Conservation (phyloP, 2,888 invertebrate genomes). For the Crossocerus cetratus region DNA sequence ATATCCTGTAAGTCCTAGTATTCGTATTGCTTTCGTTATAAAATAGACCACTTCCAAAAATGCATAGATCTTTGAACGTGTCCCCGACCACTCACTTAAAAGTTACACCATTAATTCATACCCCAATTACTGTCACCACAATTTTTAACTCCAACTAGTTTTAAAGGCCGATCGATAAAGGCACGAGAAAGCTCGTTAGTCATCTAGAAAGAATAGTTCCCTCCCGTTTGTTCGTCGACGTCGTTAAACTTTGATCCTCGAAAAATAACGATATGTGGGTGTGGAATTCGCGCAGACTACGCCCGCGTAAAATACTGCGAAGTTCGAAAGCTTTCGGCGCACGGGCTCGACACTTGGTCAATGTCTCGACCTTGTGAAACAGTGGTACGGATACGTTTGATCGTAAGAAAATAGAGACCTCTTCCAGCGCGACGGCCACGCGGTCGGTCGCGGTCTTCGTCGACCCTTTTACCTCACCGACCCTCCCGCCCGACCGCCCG, state of each 20-base stretch:
- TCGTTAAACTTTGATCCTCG: constrained; percentile 24
- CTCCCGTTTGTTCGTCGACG: constrained; percentile 21
- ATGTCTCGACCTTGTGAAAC: constrained; percentile 33
- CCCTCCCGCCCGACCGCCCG: background rate
- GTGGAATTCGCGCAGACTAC: constrained; percentile 50
- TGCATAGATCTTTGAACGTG: background rate
- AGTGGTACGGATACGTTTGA: constrained; percentile 22
- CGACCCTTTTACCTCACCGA: background rate
- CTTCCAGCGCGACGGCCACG: background rate
- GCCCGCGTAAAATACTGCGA: constrained; percentile 56
- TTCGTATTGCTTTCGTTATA: constrained; percentile 42
- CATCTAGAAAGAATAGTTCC: constrained; percentile 13
- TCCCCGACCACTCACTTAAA: background rate
- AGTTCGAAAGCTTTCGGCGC: constrained; percentile 27
- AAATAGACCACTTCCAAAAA: background rate
- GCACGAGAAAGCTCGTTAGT: constrained; percentile 38
- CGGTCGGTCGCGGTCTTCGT: background rate
- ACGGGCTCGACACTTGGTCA: constrained; percentile 19
- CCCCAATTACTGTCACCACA: background rate
- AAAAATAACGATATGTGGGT: constrained; percentile 24
- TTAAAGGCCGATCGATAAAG: constrained; percentile 14
- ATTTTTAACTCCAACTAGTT: background rate
- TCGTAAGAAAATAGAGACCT: constrained; percentile 16
- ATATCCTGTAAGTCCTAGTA: constrained; percentile 22
- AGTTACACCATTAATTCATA: constrained; percentile 1